Percentiles rank a stretch among this genome's conserved stretches.
Evolutionary conservation across 2,888 invertebrate genomes (phyloP).

Genomic region (Dicyrtomina minuta): DNA sequence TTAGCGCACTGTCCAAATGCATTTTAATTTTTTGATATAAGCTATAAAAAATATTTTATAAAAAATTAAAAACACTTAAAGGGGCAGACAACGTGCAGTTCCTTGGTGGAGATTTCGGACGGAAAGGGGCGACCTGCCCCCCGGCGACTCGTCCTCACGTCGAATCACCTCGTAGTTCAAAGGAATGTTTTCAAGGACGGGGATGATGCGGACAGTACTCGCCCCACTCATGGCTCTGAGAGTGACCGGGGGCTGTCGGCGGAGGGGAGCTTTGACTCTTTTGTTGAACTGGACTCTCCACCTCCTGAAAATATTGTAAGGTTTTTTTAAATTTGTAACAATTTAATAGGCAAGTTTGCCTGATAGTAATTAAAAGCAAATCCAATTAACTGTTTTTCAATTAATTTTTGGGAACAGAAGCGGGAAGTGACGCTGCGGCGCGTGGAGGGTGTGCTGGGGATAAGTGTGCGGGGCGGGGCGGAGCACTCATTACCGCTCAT

Average conservation of each 20-base stretch:
- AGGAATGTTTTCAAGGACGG: slow-evolving; percentile 37
- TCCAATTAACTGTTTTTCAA: too few species aligned
- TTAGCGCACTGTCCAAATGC: too few species aligned
- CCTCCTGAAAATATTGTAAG: slow-evolving; percentile 51
- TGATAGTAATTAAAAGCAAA: too few species aligned
- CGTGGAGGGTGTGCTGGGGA: slow-evolving; percentile 77
- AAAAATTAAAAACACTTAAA: too few species aligned
- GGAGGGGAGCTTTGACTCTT: slow-evolving; percentile 52
- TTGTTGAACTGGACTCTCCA: slow-evolving; percentile 48
- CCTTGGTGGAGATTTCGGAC: slow-evolving; percentile 49
- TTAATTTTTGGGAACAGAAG: too few species aligned
- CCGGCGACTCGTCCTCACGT: slow-evolving; percentile 44
- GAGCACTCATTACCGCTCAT: slow-evolving; percentile 95
- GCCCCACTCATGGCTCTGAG: slow-evolving; percentile 52
- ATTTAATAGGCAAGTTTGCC: too few species aligned
- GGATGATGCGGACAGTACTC: slow-evolving; percentile 47
- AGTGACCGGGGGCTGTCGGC: slow-evolving; percentile 50
- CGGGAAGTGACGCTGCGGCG: slow-evolving; percentile 85
- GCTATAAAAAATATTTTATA: too few species aligned
- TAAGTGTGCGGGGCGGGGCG: slow-evolving; percentile 93
- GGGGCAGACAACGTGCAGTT: slow-evolving; percentile 28
- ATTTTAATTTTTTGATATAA: too few species aligned
- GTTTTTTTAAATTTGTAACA: too few species aligned
- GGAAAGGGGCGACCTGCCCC: slow-evolving; percentile 48
- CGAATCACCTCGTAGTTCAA: slow-evolving; percentile 49